These are phyloP conservation scores for Oophaga sylvatica DNA, from an alignment of 2,797 vertebrate species.

Conservation along the genomic window DNA sequence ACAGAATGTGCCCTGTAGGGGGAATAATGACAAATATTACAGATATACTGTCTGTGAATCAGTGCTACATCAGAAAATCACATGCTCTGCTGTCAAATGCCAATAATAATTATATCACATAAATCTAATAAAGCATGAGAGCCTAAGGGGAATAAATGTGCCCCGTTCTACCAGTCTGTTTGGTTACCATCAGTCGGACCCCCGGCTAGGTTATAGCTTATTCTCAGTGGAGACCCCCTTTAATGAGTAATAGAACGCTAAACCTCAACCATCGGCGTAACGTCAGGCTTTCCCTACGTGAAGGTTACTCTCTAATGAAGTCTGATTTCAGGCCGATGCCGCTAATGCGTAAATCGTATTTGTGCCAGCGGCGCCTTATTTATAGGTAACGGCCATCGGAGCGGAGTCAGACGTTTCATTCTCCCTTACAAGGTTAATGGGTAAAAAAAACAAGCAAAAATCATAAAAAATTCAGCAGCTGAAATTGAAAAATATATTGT, in stretches of 20 bases:
- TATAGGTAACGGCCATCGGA: constrained; percentile 1
- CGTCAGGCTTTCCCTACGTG: constrained; percentile 7
- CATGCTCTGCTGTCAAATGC: too few species aligned
- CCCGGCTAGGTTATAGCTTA: too few species aligned
- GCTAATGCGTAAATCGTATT: constrained; percentile 37
- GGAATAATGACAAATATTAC: too few species aligned
- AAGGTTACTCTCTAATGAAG: constrained; percentile 40
- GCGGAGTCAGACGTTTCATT: not conserved
- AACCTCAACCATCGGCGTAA: constrained; percentile 22
- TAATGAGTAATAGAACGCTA: not conserved
- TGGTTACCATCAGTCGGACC: too few species aligned
- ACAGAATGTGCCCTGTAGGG: too few species aligned
- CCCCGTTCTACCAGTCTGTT: too few species aligned
- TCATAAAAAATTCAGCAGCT: constrained; percentile 3
- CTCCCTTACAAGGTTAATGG: constrained; percentile 12
- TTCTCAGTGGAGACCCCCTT: too few species aligned
- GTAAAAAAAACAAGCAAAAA: not conserved
- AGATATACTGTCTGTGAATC: too few species aligned
- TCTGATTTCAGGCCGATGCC: constrained; percentile 32
- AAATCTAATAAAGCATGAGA: too few species aligned
- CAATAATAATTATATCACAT: too few species aligned
- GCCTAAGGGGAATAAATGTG: too few species aligned
- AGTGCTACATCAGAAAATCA: too few species aligned
- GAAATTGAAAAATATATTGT: not conserved
- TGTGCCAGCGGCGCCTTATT: constrained; percentile 26